Evolutionary conservation across 2,113 vertebrate species (phyloP).

Genomic region (Tachysurus fulvidraco): DNA sequence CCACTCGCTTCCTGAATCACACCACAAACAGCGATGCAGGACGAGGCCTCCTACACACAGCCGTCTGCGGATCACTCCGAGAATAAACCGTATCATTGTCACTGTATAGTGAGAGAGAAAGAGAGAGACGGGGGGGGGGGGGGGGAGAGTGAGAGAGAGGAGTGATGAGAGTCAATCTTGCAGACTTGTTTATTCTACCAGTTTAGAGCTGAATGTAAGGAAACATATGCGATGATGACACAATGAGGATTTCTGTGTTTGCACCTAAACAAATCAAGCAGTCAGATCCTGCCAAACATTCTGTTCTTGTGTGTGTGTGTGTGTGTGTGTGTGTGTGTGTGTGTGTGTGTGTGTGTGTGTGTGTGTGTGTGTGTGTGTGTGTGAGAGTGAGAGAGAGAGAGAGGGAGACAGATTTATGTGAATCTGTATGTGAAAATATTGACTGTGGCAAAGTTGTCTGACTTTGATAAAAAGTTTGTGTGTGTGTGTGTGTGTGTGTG

Average conservation of each 20-base stretch:
- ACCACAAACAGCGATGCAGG: conserved; percentile 26
- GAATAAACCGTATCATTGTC: not conserved
- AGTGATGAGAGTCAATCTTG: not conserved
- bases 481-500: too few relatives aligned
- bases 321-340: not conserved
- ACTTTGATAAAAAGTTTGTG: too few relatives aligned
- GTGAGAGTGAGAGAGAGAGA: not conserved
- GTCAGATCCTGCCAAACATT: not conserved
- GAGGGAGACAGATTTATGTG: not conserved
- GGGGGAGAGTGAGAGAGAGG: not conserved
- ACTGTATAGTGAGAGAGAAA: not conserved
- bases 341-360: not conserved
- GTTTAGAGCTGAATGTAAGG: not conserved
- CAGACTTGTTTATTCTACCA: conserved; percentile 5
- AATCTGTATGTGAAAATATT: too few relatives aligned
- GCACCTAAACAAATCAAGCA: not conserved
- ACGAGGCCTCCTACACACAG: conserved; percentile 42
- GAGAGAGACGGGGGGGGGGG: not conserved
- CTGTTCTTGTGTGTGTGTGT: not conserved
- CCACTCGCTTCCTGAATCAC: conserved; percentile 37
- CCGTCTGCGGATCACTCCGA: conserved; percentile 17
- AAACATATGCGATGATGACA: conserved; percentile 3
- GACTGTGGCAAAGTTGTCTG: too few relatives aligned
- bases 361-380: not conserved
- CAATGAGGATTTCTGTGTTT: conserved; percentile 1